These are phyloP conservation scores for Pimephales promelas DNA, from an alignment of 2,113 vertebrate species.

Conservation along the genomic window DNA sequence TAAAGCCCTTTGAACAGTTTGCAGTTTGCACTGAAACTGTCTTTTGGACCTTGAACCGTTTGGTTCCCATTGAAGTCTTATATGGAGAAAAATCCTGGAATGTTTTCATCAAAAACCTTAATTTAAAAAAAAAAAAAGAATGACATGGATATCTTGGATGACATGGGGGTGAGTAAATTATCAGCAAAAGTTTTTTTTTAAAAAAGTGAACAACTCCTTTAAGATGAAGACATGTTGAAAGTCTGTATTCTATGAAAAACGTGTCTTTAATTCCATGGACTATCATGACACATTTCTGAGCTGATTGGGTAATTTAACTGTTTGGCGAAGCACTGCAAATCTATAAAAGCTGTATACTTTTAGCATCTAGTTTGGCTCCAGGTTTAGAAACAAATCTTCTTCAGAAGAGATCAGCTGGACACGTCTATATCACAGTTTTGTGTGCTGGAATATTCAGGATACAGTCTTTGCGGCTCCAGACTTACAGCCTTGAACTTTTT, in stretches of 20 bases:
- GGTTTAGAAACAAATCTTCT: background rate
- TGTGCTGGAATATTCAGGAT: background rate
- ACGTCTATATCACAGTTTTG: background rate
- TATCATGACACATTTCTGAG: background rate
- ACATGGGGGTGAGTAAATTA: too few relatives aligned
- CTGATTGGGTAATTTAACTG: background rate
- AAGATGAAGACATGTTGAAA: constrained; percentile 3
- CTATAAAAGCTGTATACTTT: background rate
- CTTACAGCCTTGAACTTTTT: background rate
- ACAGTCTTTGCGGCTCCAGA: background rate
- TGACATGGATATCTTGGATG: too few relatives aligned
- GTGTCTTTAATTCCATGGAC: background rate
- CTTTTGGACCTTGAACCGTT: too few relatives aligned
- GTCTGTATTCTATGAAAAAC: background rate
- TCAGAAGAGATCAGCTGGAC: background rate
- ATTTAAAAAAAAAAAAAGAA: too few relatives aligned
- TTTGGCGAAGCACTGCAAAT: background rate
- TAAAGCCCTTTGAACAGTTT: too few relatives aligned
- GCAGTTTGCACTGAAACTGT: too few relatives aligned
- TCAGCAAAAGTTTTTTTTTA: too few relatives aligned
- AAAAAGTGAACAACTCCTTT: too few relatives aligned
- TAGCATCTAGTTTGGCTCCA: background rate
- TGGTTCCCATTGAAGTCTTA: too few relatives aligned
- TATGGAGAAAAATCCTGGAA: too few relatives aligned
- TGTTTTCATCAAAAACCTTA: too few relatives aligned